Base-by-base conservation (phyloP, 2,797 vertebrate species). In the Lepilemur septentrionalis region DNA sequence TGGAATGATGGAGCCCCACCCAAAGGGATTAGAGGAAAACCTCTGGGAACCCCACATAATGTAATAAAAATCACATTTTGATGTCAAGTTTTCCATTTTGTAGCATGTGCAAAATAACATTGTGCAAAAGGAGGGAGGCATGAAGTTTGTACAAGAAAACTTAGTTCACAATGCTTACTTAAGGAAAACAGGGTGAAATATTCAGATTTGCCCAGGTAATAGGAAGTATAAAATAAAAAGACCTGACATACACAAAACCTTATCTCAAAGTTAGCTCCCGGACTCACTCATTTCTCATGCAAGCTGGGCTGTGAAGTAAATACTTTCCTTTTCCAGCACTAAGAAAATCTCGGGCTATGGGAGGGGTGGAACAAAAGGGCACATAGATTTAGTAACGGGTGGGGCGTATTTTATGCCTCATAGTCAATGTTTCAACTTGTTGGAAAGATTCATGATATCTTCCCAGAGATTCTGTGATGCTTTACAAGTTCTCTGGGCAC, bases 241-340 rank as follows among this genome's bases (percentile, higher is more conserved):
- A 52, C 8, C 14, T 25, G 35, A 61, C 0, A 12, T 48, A 76
- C 70, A 28, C 22, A 61, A 79, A 86, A 67, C 22, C 14, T 88
- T 38, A 57, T 10, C 9, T 28, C 30, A 69, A 57, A 89, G n/a
- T 61, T 43, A 85, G 22, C 32, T 9, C 80, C 81, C 46, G 95
- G 43, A 95, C 30, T 93, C n/a, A 75, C 41, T 28, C 14, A 82
- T 70, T 88, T 95, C 43, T 92, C 43, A n/a, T 50, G 73, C 52
- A 20, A 13, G 32, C 55, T 92, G 17, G 43, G 94, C 41, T 88
- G 10, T 89, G 23, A 95, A 94, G 93, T 67, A 89, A 75, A 61
- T 32, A 28, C 2, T 6, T 82, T 85, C 11, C 12, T 57, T 87
- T 89, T 61, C n/a, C 9, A 84, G 35, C 18, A 50, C 8, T 84